Evolutionary conservation across 2,888 invertebrate genomes (phyloP).

Genomic region (Euplagia quadripunctaria): DNA sequence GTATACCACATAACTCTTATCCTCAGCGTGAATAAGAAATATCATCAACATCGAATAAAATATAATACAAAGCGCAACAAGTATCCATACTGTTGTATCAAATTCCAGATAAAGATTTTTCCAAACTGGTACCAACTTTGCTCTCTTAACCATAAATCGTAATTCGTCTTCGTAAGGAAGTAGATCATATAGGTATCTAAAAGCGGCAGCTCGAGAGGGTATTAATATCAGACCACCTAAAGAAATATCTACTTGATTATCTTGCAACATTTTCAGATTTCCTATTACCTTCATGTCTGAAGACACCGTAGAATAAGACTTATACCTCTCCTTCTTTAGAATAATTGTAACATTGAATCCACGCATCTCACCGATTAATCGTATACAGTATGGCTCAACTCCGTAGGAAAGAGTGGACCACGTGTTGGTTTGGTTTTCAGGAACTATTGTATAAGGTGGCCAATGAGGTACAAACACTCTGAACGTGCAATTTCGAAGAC

Average conservation of each 20-base stretch:
- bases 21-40: constrained; percentile 15
- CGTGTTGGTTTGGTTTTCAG: neutral
- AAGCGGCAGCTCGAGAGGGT: constrained; percentile 20
- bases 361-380: constrained; percentile 12
- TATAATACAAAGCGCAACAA: constrained; percentile 13
- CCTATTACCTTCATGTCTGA: constrained; percentile 24
- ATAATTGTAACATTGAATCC: no score
- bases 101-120: constrained; percentile 47
- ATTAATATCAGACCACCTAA: constrained; percentile 24
- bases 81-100: constrained; percentile 29
- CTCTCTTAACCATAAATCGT: constrained; percentile 27
- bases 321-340: constrained; percentile 23
- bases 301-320: constrained; percentile 16
- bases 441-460: constrained; percentile 63
- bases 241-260: constrained; percentile 28
- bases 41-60: constrained; percentile 19
- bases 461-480: constrained; percentile 55
- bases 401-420: constrained; percentile 8
- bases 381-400: constrained; percentile 31
- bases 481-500: constrained; percentile 63
- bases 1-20: constrained; percentile 21
- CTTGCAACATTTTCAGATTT: constrained; percentile 24
- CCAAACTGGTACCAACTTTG: constrained; percentile 33
- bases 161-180: constrained; percentile 31
- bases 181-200: constrained; percentile 25